Percentiles rank a stretch among this genome's conserved stretches.
Evolutionary conservation across 2,797 vertebrate species (phyloP).

Genomic region (Enteromius viviparus): DNA sequence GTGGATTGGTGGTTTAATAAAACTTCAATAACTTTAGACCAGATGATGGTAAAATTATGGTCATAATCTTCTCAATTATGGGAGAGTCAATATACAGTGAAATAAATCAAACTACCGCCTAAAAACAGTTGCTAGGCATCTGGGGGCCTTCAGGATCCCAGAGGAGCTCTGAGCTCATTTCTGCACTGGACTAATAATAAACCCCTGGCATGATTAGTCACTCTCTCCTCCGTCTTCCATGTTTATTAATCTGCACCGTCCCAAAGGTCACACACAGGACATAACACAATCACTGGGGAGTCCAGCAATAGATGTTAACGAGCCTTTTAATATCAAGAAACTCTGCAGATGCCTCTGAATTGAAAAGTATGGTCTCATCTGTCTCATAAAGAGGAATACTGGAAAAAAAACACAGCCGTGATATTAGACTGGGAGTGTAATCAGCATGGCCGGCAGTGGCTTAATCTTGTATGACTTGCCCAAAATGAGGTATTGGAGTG

Average conservation of each 20-base stretch:
- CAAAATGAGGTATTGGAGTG: slow-evolving; percentile 38
- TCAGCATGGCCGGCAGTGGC: slow-evolving; percentile 23
- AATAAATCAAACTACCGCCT: slow-evolving; percentile 6
- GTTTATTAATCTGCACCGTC: slow-evolving; percentile 46
- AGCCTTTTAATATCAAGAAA: slow-evolving; percentile 43
- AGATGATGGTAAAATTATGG: not conserved
- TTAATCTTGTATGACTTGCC: slow-evolving; percentile 38
- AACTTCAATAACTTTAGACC: not conserved
- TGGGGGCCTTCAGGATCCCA: slow-evolving; percentile 3
- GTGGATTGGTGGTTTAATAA: slow-evolving; percentile 15
- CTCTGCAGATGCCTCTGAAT: slow-evolving; percentile 24
- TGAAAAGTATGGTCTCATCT: slow-evolving; percentile 35
- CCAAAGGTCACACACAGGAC: slow-evolving; percentile 49
- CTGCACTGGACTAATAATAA: slow-evolving; percentile 43
- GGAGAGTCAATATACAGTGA: not conserved
- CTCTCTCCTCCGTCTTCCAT: slow-evolving; percentile 14
- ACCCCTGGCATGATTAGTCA: slow-evolving; percentile 42
- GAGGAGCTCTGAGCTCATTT: slow-evolving; percentile 16
- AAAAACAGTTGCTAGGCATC: not conserved
- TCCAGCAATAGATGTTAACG: slow-evolving; percentile 40
- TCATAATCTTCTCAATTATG: not conserved
- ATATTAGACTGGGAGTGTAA: slow-evolving; percentile 36
- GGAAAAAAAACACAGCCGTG: slow-evolving; percentile 22
- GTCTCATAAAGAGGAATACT: slow-evolving; percentile 29
- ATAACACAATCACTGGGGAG: slow-evolving; percentile 42